Conservation (phyloP, 2,888 invertebrate genomes). For the Nemapogon koenigi region DNA sequence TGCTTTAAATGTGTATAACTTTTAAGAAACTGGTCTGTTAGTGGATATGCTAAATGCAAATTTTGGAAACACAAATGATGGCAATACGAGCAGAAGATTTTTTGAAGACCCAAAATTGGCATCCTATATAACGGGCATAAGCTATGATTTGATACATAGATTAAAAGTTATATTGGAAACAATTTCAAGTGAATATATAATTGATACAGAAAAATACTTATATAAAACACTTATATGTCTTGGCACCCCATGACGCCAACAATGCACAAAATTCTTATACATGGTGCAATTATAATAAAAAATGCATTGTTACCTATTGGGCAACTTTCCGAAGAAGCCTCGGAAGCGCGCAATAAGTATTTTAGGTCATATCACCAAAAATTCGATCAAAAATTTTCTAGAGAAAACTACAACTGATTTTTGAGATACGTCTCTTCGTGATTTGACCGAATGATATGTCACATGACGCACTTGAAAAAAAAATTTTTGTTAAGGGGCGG, state of each 20-base stretch:
- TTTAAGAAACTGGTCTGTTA: not conserved
- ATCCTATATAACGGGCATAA: not conserved
- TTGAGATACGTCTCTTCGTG: no score
- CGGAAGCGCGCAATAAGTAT: constrained; percentile 23
- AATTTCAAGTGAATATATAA: not conserved
- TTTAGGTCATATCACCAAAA: constrained; percentile 17
- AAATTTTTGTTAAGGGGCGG: no score
- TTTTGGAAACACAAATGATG: no score
- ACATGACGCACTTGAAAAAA: no score
- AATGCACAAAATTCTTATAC: constrained; percentile 21
- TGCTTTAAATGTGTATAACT: not conserved
- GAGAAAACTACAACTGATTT: constrained; percentile 17
- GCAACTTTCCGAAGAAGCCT: constrained; percentile 21
- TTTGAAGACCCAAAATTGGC: not conserved
- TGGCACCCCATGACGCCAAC: constrained; percentile 23
- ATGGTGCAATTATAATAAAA: constrained; percentile 18
- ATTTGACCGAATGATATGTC: no score
- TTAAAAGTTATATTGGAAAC: not conserved
- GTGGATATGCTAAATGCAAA: no score
- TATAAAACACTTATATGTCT: no score
- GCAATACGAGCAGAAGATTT: not conserved
- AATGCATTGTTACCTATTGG: constrained; percentile 22
- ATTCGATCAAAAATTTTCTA: constrained; percentile 18
- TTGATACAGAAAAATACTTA: not conserved
- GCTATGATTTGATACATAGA: not conserved